Base-by-base conservation (phyloP, 1,140 invertebrate species). In the Lutraria rhynchaena region DNA sequence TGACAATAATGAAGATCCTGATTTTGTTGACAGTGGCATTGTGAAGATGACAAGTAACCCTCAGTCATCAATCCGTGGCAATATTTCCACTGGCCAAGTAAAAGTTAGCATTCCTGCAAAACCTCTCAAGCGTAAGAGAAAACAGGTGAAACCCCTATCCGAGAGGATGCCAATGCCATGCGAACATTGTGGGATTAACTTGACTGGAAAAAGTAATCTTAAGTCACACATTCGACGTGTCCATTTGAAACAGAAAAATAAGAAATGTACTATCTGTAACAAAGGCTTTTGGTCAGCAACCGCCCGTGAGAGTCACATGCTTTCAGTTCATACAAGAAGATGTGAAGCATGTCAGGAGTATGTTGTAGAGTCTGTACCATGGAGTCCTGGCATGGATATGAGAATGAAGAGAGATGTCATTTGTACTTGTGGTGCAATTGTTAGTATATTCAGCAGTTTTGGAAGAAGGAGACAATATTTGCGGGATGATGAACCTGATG, bases 401-500 rank as follows among this genome's bases (percentile, higher is more conserved):
- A 70, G 61, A 41, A 80, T 55, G 51, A 65, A 80, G 41, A 55
- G 76, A 35, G 76, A 80, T 58, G 76, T 80, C 13, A 80, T 80
- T 27, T 80, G 76, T 37, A 69, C 76, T 27, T 80, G 76, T 60
- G 76, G 76, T 17, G 31, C 76, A 19, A 67, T 80, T 58, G 76
- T 80, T 46, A 80, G 76, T 35, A 80, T 80, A n/a, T 80, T 49
- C 51, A 80, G 76, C 53, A 58, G 49, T n/a, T 80, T 80, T 41
- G 76, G 76, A 13, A 63, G 76, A 0, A 55, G 35, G 11, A 19
- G 76, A 49, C 63, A 69, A 41, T 80, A 80, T 35, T 46, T 80
- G 9, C 31, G 76, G 9, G 76, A 80, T 29, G 76, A 80, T 58
- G 76, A 80, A 33, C 65, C 65, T 2, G 76, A 80, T n/a, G 76